phyloP scores from a whole-genome alignment of 1,140 invertebrate genomes.

The Lepidotrigona ventralis region DNA sequence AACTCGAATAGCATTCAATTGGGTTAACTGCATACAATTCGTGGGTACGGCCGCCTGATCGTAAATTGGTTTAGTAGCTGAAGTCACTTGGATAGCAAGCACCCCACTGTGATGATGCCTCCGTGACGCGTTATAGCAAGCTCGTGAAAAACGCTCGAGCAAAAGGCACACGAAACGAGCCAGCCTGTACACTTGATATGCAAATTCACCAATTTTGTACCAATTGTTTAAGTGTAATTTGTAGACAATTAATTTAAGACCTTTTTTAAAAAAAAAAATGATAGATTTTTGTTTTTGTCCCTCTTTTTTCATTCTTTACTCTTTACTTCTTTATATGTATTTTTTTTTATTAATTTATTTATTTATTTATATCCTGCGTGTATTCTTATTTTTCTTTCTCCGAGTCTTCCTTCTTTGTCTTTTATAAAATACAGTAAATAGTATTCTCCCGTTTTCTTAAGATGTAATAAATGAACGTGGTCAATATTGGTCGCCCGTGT shows the following conservation, averaged over 20 bases:
- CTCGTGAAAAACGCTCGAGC: conserved; percentile 33
- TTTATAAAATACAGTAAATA: no score
- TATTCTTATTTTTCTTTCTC: no score
- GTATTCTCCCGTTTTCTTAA: no score
- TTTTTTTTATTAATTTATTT: no score
- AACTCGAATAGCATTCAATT: conserved; percentile 9
- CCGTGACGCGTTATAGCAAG: conserved; percentile 21
- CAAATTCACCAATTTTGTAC: not conserved
- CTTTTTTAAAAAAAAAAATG: not conserved
- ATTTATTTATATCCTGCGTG: no score
- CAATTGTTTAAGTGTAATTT: no score
- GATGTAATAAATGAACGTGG: no score
- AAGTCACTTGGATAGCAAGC: conserved; percentile 31
- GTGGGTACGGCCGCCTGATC: conserved; percentile 32
- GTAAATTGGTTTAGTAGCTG: conserved; percentile 47
- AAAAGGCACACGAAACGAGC: not conserved
- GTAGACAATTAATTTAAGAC: conserved; percentile 1
- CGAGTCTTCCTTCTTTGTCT: no score
- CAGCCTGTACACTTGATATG: not conserved
- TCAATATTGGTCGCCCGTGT: no score
- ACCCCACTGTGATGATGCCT: not conserved
- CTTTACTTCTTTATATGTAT: no score
- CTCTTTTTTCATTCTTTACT: no score
- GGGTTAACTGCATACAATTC: conserved; percentile 47
- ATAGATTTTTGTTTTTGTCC: no score